Conservation (phyloP, 2,113 vertebrate genomes). For the Myrmecobius fasciatus region DNA sequence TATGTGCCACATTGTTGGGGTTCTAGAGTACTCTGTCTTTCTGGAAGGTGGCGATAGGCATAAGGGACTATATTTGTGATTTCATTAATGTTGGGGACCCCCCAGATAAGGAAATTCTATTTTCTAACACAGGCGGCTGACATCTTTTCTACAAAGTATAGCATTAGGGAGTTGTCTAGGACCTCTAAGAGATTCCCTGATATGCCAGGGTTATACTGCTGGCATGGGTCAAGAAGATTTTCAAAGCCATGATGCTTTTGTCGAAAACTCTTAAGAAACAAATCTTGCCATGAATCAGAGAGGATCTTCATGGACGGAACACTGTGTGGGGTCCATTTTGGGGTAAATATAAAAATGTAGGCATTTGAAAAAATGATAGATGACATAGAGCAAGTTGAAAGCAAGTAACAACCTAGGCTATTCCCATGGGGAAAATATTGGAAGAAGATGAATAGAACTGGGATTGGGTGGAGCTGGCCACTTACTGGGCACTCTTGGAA, state of each 20-base stretch:
- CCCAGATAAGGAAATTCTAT: neutral
- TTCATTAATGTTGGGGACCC: neutral
- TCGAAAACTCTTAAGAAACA: neutral
- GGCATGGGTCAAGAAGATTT: neutral
- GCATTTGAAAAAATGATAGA: neutral
- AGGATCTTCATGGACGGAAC: neutral
- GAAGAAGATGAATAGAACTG: neutral
- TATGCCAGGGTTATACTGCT: neutral
- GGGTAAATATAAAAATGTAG: slow-evolving; percentile 4
- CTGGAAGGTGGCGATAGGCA: neutral
- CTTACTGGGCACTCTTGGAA: neutral
- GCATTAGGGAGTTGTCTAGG: neutral
- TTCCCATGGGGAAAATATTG: neutral
- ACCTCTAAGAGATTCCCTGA: neutral
- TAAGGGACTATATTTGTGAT: neutral
- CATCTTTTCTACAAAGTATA: neutral
- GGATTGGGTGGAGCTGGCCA: slow-evolving; percentile 17
- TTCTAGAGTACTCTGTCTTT: neutral
- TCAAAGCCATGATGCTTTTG: neutral
- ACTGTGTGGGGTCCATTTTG: neutral
- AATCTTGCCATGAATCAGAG: neutral
- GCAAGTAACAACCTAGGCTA: neutral
- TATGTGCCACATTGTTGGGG: neutral
- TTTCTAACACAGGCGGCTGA: neutral
- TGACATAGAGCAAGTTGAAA: neutral